A percentile compares a stretch with the other conserved stretches of the same genome.
phyloP scores from a whole-genome alignment of 2,113 vertebrate genomes.

The Pelecanoides urinatrix region DNA sequence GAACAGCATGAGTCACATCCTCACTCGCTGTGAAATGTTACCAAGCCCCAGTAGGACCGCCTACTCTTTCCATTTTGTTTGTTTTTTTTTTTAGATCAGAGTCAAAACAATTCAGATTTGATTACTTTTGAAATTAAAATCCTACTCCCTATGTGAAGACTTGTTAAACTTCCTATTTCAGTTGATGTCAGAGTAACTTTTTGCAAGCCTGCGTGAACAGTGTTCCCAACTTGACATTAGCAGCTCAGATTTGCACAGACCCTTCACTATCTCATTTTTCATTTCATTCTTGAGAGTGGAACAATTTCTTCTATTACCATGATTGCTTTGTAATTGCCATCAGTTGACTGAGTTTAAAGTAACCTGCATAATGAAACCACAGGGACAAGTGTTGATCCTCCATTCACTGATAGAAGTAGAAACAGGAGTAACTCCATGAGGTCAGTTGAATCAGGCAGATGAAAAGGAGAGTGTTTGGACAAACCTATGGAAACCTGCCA shows the following conservation, averaged over 20 bases:
- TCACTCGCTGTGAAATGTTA: background rate
- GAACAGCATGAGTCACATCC: background rate
- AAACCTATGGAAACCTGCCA: background rate
- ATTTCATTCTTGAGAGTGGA: background rate
- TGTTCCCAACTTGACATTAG: background rate
- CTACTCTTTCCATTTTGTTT: background rate
- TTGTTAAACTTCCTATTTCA: background rate
- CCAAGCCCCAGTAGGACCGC: background rate
- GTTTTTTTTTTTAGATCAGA: background rate
- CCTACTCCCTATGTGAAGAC: background rate
- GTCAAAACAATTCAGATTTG: background rate
- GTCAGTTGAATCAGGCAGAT: background rate
- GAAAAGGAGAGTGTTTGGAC: background rate
- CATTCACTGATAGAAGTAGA: background rate
- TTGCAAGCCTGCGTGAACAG: accelerated
- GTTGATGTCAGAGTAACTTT: background rate
- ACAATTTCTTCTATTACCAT: background rate
- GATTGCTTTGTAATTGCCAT: background rate
- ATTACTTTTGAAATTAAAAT: background rate
- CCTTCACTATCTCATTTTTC: background rate
- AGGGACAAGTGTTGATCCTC: no score
- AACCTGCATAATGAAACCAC: background rate
- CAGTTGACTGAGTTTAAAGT: background rate
- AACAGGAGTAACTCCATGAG: background rate
- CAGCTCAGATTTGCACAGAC: background rate